A percentile compares a stretch with the other conserved stretches of the same genome.
These are phyloP conservation scores for Pocillopora damicornis DNA, from an alignment of 64 coral and sea anemone species.

Conservation along the genomic window DNA sequence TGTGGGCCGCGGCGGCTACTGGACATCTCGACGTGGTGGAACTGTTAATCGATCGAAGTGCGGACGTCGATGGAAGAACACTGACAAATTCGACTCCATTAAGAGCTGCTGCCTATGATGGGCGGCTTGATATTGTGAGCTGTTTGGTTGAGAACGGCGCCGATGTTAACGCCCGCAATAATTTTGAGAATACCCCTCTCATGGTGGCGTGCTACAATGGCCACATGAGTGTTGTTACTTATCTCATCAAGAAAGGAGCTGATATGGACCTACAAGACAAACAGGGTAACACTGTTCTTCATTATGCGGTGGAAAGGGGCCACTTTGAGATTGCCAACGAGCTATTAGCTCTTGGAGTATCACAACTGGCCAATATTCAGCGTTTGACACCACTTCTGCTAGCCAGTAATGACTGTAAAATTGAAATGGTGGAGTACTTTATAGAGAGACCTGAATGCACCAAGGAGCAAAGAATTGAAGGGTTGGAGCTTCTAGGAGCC, in stretches of 20 bases:
- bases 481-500: slow-evolving; percentile 71
- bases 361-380: slow-evolving; percentile 57
- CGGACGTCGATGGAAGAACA: slow-evolving; percentile 41
- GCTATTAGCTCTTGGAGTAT: slow-evolving; percentile 35
- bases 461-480: slow-evolving; percentile 49
- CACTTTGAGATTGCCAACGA: slow-evolving; percentile 70
- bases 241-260: slow-evolving; percentile 57
- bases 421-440: slow-evolving; percentile 73
- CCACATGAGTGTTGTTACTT: slow-evolving; percentile 60
- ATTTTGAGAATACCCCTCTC: slow-evolving; percentile 78
- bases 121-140: slow-evolving; percentile 58
- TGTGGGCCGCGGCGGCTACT: slow-evolving; percentile 47
- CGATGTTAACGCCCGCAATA: slow-evolving; percentile 73
- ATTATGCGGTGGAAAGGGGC: slow-evolving; percentile 70
- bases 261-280: slow-evolving; percentile 68
- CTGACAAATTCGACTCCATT: slow-evolving; percentile 50
- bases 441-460: slow-evolving; percentile 48
- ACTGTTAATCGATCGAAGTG: slow-evolving; percentile 28
- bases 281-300: slow-evolving; percentile 73
- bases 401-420: slow-evolving; percentile 79
- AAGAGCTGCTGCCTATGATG: slow-evolving; percentile 37
- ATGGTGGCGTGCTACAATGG: slow-evolving; percentile 89
- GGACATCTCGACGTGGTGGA: slow-evolving; percentile 46
- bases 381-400: slow-evolving; percentile 60
- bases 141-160: slow-evolving; percentile 69